Evolutionary conservation across 2,797 vertebrate genomes (phyloP), one percentile per base, ranked within the genome.

Genomic region (Microhierax caerulescens): DNA sequence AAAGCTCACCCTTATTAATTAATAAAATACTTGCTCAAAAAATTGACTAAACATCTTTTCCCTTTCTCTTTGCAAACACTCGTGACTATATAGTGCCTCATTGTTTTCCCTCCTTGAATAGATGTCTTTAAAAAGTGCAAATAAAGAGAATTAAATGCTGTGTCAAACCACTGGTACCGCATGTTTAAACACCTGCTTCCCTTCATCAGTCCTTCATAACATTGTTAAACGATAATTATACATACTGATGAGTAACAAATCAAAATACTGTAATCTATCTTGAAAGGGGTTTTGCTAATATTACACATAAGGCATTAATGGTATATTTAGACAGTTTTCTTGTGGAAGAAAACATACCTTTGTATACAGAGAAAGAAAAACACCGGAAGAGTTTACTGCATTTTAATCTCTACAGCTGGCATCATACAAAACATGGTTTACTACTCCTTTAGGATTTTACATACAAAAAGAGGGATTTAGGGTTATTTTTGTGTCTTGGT

Each of bases 181-280:
- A 61, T 98, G 98, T 98, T 98, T 98, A 98, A 98, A 98, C 98
- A 98, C 98, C 98, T 98, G 98, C 97, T 95, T 95, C 97, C 97
- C 98, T 98, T 98, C 98, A 98, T 97, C 97, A 97, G 96, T 97
- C 97, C 96, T 98, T 98, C 97, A 98, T 98, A 98, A 98, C 87
- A 97, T 86, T 98, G 96, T 98, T 98, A 98, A 98, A 98, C 4
- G 56, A 97, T 97, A 98, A 98, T 98, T 98, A 98, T 72, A 98
- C 95, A 94, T 97, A 95, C 96, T 95, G 98, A 98, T 98, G 98
- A 98, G 97, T 98, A 98, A 98, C 73, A 77, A 97, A 98, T 97
- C 97, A 97, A 98, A 98, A 98, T 98, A 97, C 85, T 81, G 90
- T 97, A 97, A 96, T 97, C 95, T 97, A 94, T 95, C 95, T 93